Evolutionary conservation across 2,797 vertebrate genomes (phyloP), one percentile per base, ranked within the genome.

Genomic region (Remorina albescens): DNA sequence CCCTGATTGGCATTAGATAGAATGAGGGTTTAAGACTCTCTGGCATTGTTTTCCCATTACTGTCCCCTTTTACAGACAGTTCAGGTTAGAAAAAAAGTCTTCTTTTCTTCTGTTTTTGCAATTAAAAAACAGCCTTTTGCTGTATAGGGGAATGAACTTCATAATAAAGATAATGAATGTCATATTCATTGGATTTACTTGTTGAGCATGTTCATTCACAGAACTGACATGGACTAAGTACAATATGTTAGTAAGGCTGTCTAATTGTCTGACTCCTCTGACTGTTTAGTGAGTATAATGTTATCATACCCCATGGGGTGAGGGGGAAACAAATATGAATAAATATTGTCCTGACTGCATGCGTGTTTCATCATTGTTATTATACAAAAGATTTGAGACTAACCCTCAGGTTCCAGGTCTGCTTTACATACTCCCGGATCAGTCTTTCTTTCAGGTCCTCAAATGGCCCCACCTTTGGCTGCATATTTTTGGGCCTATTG

Each of bases 371-470:
- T 49, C 41, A 36, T 67, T 53, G 8, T 12, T 21, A 37, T 47
- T 28, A 15, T 0, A 64, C 26, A 8, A 56, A 8, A 11, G 11
- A 53, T 2, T 16, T 26, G 4, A 18, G 12, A 90, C 93, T 77
- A 58, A 99, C 98, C 96, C 95, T 94, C 67, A 99, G 90, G 67
- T 96, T 98, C 98, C 98, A 99, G 0, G 96, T 98, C 89, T 97
- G 95, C 73, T 95, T 95, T 2, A 99, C 96, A 0, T 98, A 99
- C 46, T 98, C 96, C 71, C 95, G 93, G 81, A 99, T 98, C 57
- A 99, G 95, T 71, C 94, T 95, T 76, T 99, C 97, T 82, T 98
- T 99, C 63, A 99, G 91, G 89, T 99, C 97, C 86, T 99, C 98
- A 58, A 99, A 99, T 0, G 95, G 95, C 18, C 98, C 97, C 2